phyloP scores from a whole-genome alignment of 2,888 invertebrate genomes.

The Eristalis intricaria region DNA sequence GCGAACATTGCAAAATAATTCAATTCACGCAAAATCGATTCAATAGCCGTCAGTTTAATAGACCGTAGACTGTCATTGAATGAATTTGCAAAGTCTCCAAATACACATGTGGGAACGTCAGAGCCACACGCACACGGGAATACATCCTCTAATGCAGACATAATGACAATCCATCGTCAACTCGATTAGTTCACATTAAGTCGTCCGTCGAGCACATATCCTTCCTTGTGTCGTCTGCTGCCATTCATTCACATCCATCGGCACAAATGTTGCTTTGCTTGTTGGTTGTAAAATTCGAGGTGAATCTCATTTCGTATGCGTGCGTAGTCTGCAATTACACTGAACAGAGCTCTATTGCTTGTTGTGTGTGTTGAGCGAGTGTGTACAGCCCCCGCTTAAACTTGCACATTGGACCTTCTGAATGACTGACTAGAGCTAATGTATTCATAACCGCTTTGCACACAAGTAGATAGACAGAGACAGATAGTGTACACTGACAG shows the following conservation, averaged over 20 bases:
- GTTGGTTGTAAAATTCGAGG: slow-evolving; percentile 52
- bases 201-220: slow-evolving; percentile 24
- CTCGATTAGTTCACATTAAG: slow-evolving; percentile 61
- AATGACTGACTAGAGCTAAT: slow-evolving; percentile 40
- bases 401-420: not conserved
- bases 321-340: slow-evolving; percentile 70
- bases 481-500: slow-evolving; percentile 12
- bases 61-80: slow-evolving; percentile 10
- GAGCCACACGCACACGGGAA: slow-evolving; percentile 32
- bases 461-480: not conserved
- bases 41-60: slow-evolving; percentile 12
- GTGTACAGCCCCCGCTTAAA: not conserved
- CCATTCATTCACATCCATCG: slow-evolving; percentile 3
- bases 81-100: slow-evolving; percentile 52
- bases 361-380: slow-evolving; percentile 11
- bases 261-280: slow-evolving; percentile 8
- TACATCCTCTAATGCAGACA: slow-evolving; percentile 51
- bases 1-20: not conserved
- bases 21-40: not conserved
- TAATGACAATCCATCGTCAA: slow-evolving; percentile 59
- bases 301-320: slow-evolving; percentile 70
- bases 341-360: slow-evolving; percentile 22
- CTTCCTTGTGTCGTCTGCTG: slow-evolving; percentile 8
- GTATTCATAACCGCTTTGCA: slow-evolving; percentile 52
- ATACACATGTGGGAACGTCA: slow-evolving; percentile 33